Evolutionary conservation across 2,797 vertebrate genomes (phyloP).

Genomic region (Sciurus carolinensis): DNA sequence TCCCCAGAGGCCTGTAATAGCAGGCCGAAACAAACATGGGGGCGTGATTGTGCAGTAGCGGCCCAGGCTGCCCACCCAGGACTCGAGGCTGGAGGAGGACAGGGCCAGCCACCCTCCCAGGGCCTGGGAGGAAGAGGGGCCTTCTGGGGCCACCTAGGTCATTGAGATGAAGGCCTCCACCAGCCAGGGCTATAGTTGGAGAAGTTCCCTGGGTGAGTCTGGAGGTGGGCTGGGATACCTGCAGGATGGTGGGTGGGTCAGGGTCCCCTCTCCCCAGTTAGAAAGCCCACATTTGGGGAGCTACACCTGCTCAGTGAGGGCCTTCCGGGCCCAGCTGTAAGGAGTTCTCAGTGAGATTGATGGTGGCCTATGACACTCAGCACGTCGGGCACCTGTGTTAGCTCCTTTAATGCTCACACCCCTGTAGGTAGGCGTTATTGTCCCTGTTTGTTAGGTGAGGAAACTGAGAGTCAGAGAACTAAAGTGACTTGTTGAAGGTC

Average conservation of each 20-base stretch:
- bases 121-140: conserved; percentile 90
- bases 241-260: background rate
- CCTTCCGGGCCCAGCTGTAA: background rate
- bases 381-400: fast-evolving
- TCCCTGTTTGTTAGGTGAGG: background rate
- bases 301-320: background rate
- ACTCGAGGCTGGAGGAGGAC: conserved; percentile 94
- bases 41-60: conserved; percentile 92
- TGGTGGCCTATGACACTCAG: background rate
- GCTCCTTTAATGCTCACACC: background rate
- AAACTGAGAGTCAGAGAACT: background rate
- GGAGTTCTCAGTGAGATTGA: background rate
- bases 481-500: background rate
- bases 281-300: background rate
- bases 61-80: conserved; percentile 94
- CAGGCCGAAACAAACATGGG: conserved; percentile 93
- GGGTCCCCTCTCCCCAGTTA: background rate
- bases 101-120: conserved; percentile 92
- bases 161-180: background rate
- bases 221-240: conserved; percentile 12
- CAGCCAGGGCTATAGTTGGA: background rate
- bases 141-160: conserved; percentile 28
- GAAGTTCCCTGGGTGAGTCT: conserved; percentile 44
- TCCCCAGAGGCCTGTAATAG: conserved; percentile 94
- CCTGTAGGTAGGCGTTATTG: background rate